Evolutionary conservation across 2,113 vertebrate species (phyloP), one percentile per base, ranked within the genome.

Genomic region (Pollachius pollachius): DNA sequence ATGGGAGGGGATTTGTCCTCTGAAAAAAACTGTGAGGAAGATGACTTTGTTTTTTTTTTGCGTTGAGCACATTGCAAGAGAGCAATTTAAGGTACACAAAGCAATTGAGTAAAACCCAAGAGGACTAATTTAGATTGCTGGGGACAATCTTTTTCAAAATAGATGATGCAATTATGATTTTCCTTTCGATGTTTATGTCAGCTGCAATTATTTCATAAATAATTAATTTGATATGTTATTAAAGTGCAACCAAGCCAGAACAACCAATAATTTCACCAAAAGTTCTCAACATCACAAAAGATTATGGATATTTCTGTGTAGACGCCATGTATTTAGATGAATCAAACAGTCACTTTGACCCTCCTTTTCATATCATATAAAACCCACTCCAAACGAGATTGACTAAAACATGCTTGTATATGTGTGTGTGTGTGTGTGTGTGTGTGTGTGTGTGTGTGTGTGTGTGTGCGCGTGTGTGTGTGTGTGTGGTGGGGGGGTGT

Each of bases 91-190:
- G 67, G 56, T 19, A 65, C 69, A 70, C 54, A 27, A 56, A 59
- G 8, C 56, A 71, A 68, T 71, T 57, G 61, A 68, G 23, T 15
- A 67, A 81, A 61, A 63, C 67, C 70, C 68, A 68, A 17, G 72
- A 72, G 75, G 65, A 52, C 67, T 17, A 19, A 60, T 71, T 74
- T 62, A 71, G 9, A 72, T 64, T 3, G 0, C 21, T 54, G 0
- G 21, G 23, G 48, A 74, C 12, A 7, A 11, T 13, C 41, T 48
- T 48, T 63, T 81, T 68, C 15, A 41, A 64, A 80, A 82, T 13
- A 75, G 9, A 68, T 66, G 41, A 70, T 63, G 56, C 52, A 61
- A 27, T 15, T 69, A 11, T 15, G 18, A 54, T 64, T 54, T 27
- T 30, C 13, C 30, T n/a, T 66, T 62, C 68, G 75, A 67, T 77